A percentile compares a stretch with the other conserved stretches of the same genome.
These are phyloP conservation scores for Rhinoderma darwinii DNA, from an alignment of 2,113 vertebrate genomes.

Conservation along the genomic window DNA sequence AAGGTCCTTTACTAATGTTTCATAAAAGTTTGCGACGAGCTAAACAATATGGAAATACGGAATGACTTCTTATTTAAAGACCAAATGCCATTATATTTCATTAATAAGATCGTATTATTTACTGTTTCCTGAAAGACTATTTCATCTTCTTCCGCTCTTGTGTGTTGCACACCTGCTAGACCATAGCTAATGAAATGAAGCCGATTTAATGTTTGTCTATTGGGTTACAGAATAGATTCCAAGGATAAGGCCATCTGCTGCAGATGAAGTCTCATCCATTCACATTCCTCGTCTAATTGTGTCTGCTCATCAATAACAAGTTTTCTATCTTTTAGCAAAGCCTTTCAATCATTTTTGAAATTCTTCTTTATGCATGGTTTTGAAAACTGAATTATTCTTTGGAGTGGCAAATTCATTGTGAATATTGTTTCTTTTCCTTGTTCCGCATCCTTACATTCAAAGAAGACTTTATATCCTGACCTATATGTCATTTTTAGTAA, in stretches of 20 bases:
- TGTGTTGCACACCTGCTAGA: constrained; percentile 31
- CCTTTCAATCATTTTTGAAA: neutral
- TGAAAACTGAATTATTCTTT: neutral
- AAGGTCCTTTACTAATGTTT: too few species aligned
- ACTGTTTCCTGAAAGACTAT: neutral
- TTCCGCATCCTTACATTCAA: too few species aligned
- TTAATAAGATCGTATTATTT: constrained; percentile 30
- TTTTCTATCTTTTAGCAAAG: neutral
- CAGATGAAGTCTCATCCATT: constrained; percentile 5
- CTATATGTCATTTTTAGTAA: too few species aligned
- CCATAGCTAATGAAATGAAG: constrained; percentile 25
- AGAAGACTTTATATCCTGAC: too few species aligned
- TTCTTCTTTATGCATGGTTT: neutral
- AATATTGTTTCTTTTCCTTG: too few species aligned
- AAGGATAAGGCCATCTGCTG: constrained; percentile 38
- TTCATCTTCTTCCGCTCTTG: neutral
- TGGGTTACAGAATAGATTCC: constrained; percentile 30
- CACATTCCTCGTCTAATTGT: constrained; percentile 16
- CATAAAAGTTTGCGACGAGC: too few species aligned
- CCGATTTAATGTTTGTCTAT: constrained; percentile 27
- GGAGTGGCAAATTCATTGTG: too few species aligned
- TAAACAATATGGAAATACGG: too few species aligned
- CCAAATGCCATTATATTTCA: neutral
- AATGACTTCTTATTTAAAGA: neutral
- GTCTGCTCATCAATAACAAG: neutral